A percentile compares a stretch with the other conserved stretches of the same genome.
These are phyloP conservation scores for Stegophylla sp. DNA, from an alignment of 2,888 invertebrate species.

Conservation along the genomic window DNA sequence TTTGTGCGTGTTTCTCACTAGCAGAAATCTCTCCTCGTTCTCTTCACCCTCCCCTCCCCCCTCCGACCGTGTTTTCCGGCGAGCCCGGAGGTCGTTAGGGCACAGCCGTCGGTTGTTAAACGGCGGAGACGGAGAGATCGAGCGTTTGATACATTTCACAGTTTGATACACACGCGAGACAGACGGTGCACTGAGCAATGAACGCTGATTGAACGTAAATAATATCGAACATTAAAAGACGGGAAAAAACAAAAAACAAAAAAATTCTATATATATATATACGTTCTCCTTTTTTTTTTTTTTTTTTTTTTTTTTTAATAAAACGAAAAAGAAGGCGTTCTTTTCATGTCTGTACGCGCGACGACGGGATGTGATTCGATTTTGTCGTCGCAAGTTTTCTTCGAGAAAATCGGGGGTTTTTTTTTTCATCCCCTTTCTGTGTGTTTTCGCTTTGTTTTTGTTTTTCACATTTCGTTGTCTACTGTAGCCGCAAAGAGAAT, in stretches of 20 bases:
- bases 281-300: background rate
- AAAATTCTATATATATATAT: slow-evolving; percentile 2
- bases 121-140: background rate
- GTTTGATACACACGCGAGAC: slow-evolving; percentile 38
- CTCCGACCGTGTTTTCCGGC: background rate
- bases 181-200: slow-evolving; percentile 31
- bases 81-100: slow-evolving; percentile 19
- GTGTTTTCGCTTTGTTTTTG: background rate
- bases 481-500: too few species aligned
- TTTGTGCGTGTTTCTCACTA: too few species aligned
- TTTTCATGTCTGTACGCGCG: background rate
- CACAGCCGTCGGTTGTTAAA: background rate
- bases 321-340: background rate
- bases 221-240: slow-evolving; percentile 44
- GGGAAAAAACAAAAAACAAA: slow-evolving; percentile 21
- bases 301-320: background rate
- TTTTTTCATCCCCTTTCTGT: background rate
- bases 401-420: background rate
- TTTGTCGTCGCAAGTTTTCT: background rate
- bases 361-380: slow-evolving; percentile 16
- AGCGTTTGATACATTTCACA: slow-evolving; percentile 47
- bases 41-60: background rate
- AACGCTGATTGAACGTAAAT: slow-evolving; percentile 53
- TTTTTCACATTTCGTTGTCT: too few species aligned
- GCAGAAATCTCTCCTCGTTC: too few species aligned